Evolutionary conservation across 2,888 invertebrate genomes (phyloP).

Genomic region (Chloroclystis v-ata): DNA sequence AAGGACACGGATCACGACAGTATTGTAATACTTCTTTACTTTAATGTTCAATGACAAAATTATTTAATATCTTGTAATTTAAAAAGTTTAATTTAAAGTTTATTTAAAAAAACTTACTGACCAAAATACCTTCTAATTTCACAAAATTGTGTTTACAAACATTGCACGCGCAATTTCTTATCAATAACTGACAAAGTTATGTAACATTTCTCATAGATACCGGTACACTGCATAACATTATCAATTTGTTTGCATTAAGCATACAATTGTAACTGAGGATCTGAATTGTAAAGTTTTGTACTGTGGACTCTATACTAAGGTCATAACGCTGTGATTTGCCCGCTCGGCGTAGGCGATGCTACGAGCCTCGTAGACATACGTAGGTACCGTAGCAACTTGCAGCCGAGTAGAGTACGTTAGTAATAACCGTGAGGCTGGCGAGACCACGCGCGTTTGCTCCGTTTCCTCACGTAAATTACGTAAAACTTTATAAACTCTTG

Average conservation of each 20-base stretch:
- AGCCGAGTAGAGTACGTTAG: slow-evolving; percentile 51
- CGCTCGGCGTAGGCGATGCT: slow-evolving; percentile 33
- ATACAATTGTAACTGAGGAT: slow-evolving; percentile 31
- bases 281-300: neutral
- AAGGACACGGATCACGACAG: no score
- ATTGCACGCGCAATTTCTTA: neutral
- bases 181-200: neutral
- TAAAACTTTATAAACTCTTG: slow-evolving; percentile 54
- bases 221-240: slow-evolving; percentile 26
- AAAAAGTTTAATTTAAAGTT: no score
- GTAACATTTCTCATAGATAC: neutral
- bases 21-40: no score
- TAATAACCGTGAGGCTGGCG: slow-evolving; percentile 56
- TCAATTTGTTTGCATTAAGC: slow-evolving; percentile 36
- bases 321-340: slow-evolving; percentile 37
- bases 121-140: no score
- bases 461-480: slow-evolving; percentile 63
- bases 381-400: slow-evolving; percentile 38
- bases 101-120: no score
- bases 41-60: no score
- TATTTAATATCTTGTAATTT: no score
- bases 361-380: slow-evolving; percentile 5
- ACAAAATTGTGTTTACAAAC: neutral
- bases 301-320: slow-evolving; percentile 23
- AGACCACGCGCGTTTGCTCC: slow-evolving; percentile 59